A percentile compares a stretch with the other conserved stretches of the same genome.
These are phyloP conservation scores for Zoanthus sociatus DNA, from an alignment of 92 coral and sea anemone species.

Conservation along the genomic window DNA sequence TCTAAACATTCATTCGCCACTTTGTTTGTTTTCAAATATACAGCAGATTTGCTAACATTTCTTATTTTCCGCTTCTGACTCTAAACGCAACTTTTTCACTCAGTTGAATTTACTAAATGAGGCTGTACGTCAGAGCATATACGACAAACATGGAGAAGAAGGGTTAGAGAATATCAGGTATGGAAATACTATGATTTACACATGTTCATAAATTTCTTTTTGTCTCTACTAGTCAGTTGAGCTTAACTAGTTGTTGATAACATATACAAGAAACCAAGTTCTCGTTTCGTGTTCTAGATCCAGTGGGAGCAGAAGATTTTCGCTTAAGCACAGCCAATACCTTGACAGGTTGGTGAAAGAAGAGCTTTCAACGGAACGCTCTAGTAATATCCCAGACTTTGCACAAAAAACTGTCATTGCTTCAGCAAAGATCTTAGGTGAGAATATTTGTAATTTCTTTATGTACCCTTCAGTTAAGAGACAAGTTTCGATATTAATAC, in stretches of 20 bases:
- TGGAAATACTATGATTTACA: slow-evolving; percentile 8
- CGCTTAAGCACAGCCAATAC: slow-evolving; percentile 6
- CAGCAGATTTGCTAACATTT: slow-evolving; percentile 26
- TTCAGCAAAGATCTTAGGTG: slow-evolving; percentile 31
- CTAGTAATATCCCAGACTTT: slow-evolving; percentile 12
- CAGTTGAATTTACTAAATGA: slow-evolving; percentile 62
- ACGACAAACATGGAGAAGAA: slow-evolving; percentile 62
- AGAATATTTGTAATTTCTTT: background rate
- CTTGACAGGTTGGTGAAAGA: slow-evolving; percentile 8
- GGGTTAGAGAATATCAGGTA: slow-evolving; percentile 58
- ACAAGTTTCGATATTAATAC: too few relatives aligned
- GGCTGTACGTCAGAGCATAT: slow-evolving; percentile 44
- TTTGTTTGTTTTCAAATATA: background rate
- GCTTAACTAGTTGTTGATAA: background rate
- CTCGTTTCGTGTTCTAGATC: background rate
- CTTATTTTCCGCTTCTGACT: background rate
- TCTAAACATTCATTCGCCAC: background rate
- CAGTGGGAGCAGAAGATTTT: background rate
- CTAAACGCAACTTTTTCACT: background rate
- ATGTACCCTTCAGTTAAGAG: background rate
- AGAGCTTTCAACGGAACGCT: background rate
- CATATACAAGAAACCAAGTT: background rate
- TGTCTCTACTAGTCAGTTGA: background rate
- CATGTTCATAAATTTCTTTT: background rate
- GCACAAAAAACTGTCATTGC: slow-evolving; percentile 23